Base-by-base conservation (phyloP, 2,888 invertebrate genomes). In the Apotomis capreana region DNA sequence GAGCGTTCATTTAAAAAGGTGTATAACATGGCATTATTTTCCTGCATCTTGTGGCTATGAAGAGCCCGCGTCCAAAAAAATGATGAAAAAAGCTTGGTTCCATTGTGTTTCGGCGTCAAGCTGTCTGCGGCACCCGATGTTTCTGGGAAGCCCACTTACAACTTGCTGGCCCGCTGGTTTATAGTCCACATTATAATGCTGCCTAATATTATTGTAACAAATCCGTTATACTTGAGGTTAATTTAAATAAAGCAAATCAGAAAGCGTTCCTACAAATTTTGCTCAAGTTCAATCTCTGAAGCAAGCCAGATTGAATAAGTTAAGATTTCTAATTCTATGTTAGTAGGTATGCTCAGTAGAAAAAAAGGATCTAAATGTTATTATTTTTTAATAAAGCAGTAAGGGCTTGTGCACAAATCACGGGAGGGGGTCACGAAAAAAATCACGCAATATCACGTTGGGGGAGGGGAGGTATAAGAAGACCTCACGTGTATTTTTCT, bases 71-170 rank as follows among this genome's bases (percentile, higher is more conserved):
- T 82, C 74, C 81, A 82, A 86, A 83, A 88, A 63, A 63, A 63
- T 8, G 3, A 1, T 9, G 55, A 57, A 88, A 91, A 86, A 91
- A 91, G 84, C 83, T 80, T 79, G 84, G 82, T 79, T 79, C 89
- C 84, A 89, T 92, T 92, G 91, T 92, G 83, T 80, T 83, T 78
- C 80, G 88, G 92, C 92, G 92, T 86, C 92, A 90, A 85, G 91
- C 92, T 84, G 92, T 92, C 92, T 92, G 91, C 85, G 80, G 75
- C 84, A 81, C 79, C 84, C 84, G 85, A 81, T 81, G 86, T 79
- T 92, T 91, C 91, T 88, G 74, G 89, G 91, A 91, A 90, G 83
- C 81, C 76, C 73, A 69, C 62, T 68, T 70, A 70, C 74, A 80
- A 78, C 79, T 65, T 60, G 65, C 60, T 26, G 46, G 61, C 61